Evolutionary conservation across 1,140 invertebrate species (phyloP).

Genomic region (Brachionus calyciflorus): DNA sequence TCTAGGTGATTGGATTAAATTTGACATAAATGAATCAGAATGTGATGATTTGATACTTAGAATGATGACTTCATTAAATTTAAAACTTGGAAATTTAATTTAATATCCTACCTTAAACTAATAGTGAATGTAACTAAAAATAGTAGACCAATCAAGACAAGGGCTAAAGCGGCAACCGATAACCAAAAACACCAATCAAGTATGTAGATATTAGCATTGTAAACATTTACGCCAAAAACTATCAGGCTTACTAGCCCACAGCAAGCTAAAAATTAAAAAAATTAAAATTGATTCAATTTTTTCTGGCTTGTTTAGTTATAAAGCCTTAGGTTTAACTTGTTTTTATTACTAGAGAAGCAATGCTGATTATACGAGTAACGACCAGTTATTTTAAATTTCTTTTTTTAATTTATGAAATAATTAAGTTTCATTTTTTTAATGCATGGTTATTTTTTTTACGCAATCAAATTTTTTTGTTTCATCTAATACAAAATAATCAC

Average conservation of each 20-base stretch:
- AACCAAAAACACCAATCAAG: slow-evolving; percentile 35
- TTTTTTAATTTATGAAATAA: too few relatives aligned
- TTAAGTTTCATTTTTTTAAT: too few relatives aligned
- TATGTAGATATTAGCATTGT: not conserved
- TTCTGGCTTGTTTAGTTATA: too few relatives aligned
- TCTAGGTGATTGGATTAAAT: not conserved
- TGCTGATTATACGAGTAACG: too few relatives aligned
- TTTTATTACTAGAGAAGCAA: too few relatives aligned
- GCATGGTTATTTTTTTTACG: too few relatives aligned
- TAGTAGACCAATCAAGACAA: not conserved
- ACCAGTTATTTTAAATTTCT: too few relatives aligned
- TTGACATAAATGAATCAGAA: not conserved
- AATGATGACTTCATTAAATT: too few relatives aligned
- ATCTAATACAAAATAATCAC: too few relatives aligned
- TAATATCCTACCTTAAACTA: not conserved
- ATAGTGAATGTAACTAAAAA: not conserved
- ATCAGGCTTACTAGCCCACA: slow-evolving; percentile 42
- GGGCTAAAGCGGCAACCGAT: not conserved
- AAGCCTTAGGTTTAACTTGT: too few relatives aligned
- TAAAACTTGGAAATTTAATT: slow-evolving; percentile 10
- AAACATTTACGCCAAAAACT: not conserved
- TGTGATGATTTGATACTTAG: too few relatives aligned
- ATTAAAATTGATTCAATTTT: not conserved
- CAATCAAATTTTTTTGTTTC: too few relatives aligned
- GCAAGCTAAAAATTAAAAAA: slow-evolving; percentile 13